These are phyloP conservation scores for Porphyrio hochstetteri DNA, from an alignment of 2,113 vertebrate species.

Conservation along the genomic window DNA sequence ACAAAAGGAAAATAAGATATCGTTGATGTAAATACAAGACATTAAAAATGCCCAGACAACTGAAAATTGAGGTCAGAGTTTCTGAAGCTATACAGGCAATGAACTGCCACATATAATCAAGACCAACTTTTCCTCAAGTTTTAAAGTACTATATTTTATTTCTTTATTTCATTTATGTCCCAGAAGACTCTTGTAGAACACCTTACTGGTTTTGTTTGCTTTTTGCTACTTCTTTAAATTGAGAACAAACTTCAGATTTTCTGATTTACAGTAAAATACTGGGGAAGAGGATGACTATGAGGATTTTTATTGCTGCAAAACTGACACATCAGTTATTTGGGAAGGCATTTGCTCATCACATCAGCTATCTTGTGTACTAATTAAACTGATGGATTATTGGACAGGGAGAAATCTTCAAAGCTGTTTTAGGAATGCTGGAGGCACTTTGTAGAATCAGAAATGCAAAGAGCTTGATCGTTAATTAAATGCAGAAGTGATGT, in stretches of 20 bases:
- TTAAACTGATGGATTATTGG: constrained; percentile 24
- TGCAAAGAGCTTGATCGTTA: constrained; percentile 5
- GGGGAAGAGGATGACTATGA: not conserved
- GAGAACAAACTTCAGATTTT: not conserved
- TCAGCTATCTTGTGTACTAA: constrained; percentile 13
- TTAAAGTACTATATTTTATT: not conserved
- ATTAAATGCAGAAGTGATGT: constrained; percentile 12
- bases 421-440: constrained; percentile 3
- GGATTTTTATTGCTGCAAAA: not conserved
- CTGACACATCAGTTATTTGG: not conserved
- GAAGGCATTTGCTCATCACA: constrained; percentile 1
- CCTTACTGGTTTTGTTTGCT: not conserved
- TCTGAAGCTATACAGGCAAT: not conserved
- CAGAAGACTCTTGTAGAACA: not conserved
- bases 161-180: not conserved
- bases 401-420: constrained; percentile 24
- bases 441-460: not conserved
- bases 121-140: not conserved
- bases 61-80: not conserved
- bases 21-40: not conserved
- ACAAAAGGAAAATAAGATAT: not conserved
- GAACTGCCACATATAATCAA: not conserved
- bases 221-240: not conserved
- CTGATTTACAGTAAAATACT: not conserved
- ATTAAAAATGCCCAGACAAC: not conserved